Conservation (phyloP, 2,797 vertebrate species). For the Dryobates pubescens region DNA sequence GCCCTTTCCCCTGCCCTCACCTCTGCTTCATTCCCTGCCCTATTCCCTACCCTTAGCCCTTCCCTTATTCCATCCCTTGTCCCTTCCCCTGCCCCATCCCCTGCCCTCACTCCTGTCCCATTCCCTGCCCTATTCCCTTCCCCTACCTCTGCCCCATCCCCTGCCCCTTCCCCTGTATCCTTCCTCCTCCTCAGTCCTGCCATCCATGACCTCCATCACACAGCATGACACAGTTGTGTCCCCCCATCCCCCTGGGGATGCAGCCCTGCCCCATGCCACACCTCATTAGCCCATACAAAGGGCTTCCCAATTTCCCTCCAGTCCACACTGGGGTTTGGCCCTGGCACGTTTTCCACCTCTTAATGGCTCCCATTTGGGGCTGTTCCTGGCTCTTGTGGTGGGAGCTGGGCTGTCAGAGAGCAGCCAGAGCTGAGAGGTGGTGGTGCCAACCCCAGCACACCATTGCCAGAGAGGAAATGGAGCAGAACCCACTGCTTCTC, state of each 20-base stretch:
- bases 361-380: not conserved
- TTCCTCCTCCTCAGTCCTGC: not conserved
- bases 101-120: no score
- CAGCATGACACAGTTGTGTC: fast-evolving
- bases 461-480: not conserved
- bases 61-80: no score
- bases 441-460: not conserved
- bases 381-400: not conserved
- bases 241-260: fast-evolving
- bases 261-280: not conserved
- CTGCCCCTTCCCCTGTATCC: not conserved
- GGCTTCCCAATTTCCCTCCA: not conserved
- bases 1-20: not conserved
- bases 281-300: not conserved
- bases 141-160: no score
- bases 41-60: no score
- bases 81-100: no score
- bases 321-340: not conserved
- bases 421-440: not conserved
- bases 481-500: not conserved
- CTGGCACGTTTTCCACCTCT: not conserved
- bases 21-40: not conserved
- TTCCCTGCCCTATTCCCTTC: no score
- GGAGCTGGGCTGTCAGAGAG: not conserved
- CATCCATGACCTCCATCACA: not conserved